Evolutionary conservation across 2,888 invertebrate species (phyloP).

Genomic region (Tetheella fluctuosa): DNA sequence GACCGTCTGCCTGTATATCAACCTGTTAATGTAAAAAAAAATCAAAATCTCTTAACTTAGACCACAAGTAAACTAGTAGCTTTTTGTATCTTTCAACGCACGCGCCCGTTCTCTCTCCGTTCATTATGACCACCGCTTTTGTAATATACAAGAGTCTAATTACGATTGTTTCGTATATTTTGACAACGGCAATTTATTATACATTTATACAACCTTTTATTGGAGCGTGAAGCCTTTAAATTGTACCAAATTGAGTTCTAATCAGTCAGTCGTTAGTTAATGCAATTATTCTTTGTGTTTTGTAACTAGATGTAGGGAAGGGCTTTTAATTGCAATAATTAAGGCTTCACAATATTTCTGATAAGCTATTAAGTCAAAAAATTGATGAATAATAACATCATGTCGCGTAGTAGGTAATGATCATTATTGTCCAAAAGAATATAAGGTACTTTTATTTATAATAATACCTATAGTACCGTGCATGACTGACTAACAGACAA

Average conservation of each 20-base stretch:
- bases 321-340: not conserved
- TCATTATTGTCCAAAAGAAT: too few relatives aligned
- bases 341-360: not conserved
- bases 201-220: slow-evolving; percentile 60
- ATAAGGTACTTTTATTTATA: too few relatives aligned
- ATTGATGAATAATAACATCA: too few relatives aligned
- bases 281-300: slow-evolving; percentile 8
- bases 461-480: too few relatives aligned
- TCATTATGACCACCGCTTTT: slow-evolving; percentile 69
- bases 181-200: slow-evolving; percentile 81
- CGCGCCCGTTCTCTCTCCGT: slow-evolving; percentile 58
- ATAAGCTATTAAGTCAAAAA: not conserved
- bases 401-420: too few relatives aligned
- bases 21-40: not conserved
- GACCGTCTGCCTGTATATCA: too few relatives aligned
- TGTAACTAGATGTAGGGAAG: not conserved
- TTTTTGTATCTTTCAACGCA: slow-evolving; percentile 72
- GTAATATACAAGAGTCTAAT: slow-evolving; percentile 79
- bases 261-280: slow-evolving; percentile 15
- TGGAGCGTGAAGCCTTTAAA: slow-evolving; percentile 57
- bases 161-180: slow-evolving; percentile 79
- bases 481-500: too few relatives aligned
- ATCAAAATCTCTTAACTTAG: slow-evolving; percentile 37
- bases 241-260: slow-evolving; percentile 42
- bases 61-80: slow-evolving; percentile 66